Evolutionary conservation across 2,888 invertebrate genomes (phyloP).

Genomic region (Drosophila longiperda): DNA sequence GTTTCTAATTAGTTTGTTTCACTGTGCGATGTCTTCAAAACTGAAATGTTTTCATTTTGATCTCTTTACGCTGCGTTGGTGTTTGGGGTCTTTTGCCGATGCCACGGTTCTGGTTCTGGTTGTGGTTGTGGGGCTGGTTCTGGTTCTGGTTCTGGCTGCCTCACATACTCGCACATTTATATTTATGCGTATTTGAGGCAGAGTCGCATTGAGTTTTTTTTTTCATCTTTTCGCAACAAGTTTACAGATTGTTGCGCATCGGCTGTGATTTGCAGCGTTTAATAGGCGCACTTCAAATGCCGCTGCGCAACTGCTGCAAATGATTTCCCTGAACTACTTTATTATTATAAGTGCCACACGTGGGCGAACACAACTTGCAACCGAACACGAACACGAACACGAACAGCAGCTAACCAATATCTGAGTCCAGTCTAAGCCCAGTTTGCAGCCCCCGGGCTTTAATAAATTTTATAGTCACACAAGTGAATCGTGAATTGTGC

Average conservation of each 20-base stretch:
- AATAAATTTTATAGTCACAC: constrained; percentile 78
- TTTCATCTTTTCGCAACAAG: constrained; percentile 76
- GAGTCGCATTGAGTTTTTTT: constrained; percentile 49
- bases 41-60: constrained; percentile 79
- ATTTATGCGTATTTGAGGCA: constrained; percentile 26
- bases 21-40: constrained; percentile 48
- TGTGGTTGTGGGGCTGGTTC: constrained; percentile 16
- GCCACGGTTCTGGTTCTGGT: constrained; percentile 42
- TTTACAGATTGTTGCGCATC: constrained; percentile 75
- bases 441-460: constrained; percentile 69
- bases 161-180: constrained; percentile 26
- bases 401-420: background rate
- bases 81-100: constrained; percentile 52
- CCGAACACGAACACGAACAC: background rate
- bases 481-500: constrained; percentile 24
- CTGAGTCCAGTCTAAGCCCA: constrained; percentile 3
- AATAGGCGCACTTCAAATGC: constrained; percentile 76
- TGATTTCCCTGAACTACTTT: constrained; percentile 78
- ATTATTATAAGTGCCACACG: constrained; percentile 65
- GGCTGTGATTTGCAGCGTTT: constrained; percentile 75
- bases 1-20: background rate
- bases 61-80: constrained; percentile 78
- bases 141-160: constrained; percentile 27
- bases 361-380: constrained; percentile 35
- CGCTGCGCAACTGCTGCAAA: constrained; percentile 53